Percentiles rank a stretch among this genome's conserved stretches.
phyloP scores from a whole-genome alignment of 2,797 vertebrate species.

The Acanthurus lineatus region DNA sequence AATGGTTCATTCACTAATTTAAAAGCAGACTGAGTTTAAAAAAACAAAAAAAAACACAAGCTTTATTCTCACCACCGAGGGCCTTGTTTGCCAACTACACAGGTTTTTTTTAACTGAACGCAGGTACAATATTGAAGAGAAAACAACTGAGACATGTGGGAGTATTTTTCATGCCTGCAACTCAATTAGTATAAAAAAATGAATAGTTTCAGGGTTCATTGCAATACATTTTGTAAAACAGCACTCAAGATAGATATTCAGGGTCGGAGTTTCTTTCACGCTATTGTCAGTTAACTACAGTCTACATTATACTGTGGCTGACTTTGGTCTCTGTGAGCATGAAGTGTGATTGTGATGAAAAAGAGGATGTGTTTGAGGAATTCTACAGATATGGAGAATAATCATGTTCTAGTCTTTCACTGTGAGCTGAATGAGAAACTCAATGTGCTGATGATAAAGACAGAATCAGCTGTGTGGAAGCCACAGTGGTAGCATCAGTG shows the following conservation, averaged over 20 bases:
- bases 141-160: neutral
- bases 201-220: too few species aligned
- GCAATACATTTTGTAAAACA: neutral
- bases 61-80: neutral
- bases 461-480: constrained; percentile 10
- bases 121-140: neutral
- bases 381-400: neutral
- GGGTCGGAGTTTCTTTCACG: too few species aligned
- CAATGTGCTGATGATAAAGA: constrained; percentile 22
- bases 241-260: too few species aligned
- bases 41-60: neutral
- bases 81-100: too few species aligned
- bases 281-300: neutral
- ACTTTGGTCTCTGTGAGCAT: neutral
- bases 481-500: constrained; percentile 1
- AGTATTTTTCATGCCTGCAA: too few species aligned
- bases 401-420: neutral
- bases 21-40: neutral
- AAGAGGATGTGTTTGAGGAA: constrained; percentile 2
- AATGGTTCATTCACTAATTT: neutral
- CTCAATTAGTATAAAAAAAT: too few species aligned
- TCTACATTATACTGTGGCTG: neutral
- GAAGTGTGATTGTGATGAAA: neutral
- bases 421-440: constrained; percentile 25
- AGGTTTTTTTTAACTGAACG: neutral